Evolutionary conservation across 2,888 invertebrate species (phyloP).

Genomic region (Brachynemurus nebulosus): DNA sequence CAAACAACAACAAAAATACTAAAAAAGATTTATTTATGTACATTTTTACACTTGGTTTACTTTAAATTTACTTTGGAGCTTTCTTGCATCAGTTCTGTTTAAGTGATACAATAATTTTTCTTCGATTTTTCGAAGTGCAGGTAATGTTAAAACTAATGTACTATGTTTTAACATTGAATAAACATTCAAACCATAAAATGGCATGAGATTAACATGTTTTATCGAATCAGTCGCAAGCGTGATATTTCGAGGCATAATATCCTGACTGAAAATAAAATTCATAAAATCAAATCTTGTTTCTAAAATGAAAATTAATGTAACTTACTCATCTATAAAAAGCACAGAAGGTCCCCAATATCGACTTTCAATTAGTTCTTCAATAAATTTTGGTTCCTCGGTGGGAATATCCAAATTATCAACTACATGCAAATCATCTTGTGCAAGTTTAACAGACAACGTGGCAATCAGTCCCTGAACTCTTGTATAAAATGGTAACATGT

Average conservation of each 20-base stretch:
- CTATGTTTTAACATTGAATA: constrained; percentile 95
- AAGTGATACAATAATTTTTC: constrained; percentile 56
- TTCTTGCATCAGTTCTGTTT: constrained; percentile 40
- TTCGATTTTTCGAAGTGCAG: constrained; percentile 75
- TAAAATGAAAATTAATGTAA: background rate
- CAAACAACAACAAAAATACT: too few relatives aligned
- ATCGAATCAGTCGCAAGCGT: constrained; percentile 63
- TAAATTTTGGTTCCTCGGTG: constrained; percentile 58
- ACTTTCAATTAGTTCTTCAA: constrained; percentile 64
- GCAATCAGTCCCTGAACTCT: constrained; percentile 70
- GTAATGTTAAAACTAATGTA: constrained; percentile 74
- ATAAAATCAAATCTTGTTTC: background rate
- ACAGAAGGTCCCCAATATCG: constrained; percentile 96
- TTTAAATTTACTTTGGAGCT: constrained; percentile 38
- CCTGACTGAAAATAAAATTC: constrained; percentile 51
- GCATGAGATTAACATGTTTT: constrained; percentile 86
- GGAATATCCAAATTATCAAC: constrained; percentile 80
- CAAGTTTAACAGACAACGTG: constrained; percentile 78
- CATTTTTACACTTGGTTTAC: constrained; percentile 44
- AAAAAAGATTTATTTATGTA: too few relatives aligned
- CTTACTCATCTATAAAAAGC: constrained; percentile 77
- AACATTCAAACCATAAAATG: constrained; percentile 89
- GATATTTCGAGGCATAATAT: constrained; percentile 80
- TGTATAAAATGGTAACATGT: constrained; percentile 72
- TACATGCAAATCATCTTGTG: constrained; percentile 90